phyloP scores from a whole-genome alignment of 1,140 invertebrate species.

The Platyura marginata region DNA sequence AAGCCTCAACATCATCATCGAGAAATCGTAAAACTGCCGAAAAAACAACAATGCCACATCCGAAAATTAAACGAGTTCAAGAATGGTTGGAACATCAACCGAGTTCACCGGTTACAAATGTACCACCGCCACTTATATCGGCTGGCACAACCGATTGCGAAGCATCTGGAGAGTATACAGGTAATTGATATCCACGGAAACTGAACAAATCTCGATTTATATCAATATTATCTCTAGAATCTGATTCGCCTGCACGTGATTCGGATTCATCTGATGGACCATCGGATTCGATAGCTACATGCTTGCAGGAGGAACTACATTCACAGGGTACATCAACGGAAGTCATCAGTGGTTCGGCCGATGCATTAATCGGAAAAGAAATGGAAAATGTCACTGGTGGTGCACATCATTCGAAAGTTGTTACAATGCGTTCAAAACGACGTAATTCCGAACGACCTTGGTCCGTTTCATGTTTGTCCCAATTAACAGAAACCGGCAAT shows the following conservation, averaged over 20 bases:
- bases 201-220: not conserved
- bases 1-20: not conserved
- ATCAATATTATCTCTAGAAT: constrained; percentile 7
- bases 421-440: constrained; percentile 10
- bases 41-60: constrained; percentile 11
- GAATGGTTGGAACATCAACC: constrained; percentile 19
- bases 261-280: constrained; percentile 56
- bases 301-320: constrained; percentile 26
- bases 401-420: not conserved
- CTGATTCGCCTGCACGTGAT: constrained; percentile 44
- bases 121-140: constrained; percentile 9
- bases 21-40: not conserved
- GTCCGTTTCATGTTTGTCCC: constrained; percentile 67
- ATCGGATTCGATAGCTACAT: constrained; percentile 42
- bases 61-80: constrained; percentile 22
- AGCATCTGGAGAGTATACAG: constrained; percentile 75
- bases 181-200: not conserved
- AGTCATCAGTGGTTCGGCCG: constrained; percentile 24
- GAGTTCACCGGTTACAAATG: constrained; percentile 6
- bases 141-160: constrained; percentile 42
- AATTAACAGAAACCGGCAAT: constrained; percentile 28
- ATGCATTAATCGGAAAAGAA: constrained; percentile 4
- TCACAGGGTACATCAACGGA: constrained; percentile 39
- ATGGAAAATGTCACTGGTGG: no score
- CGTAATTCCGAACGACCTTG: constrained; percentile 40